Evolutionary conservation across 53 echinoderm and acorn worm genomes (phyloP), one percentile per base, ranked within the genome.

Genomic region (Hippasteria phrygiana): DNA sequence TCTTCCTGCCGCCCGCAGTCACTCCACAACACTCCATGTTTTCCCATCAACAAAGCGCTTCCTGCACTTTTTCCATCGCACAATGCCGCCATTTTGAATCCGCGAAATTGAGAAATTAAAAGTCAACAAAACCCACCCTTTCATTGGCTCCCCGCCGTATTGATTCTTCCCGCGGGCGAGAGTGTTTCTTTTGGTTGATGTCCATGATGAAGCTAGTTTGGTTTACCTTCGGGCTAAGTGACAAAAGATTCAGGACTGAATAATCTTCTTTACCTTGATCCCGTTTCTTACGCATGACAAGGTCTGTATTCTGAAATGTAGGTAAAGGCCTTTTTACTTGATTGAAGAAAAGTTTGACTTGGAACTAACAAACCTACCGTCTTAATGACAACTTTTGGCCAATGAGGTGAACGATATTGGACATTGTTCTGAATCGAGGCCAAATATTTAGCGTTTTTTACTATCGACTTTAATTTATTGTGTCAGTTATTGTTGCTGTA

Each of bases 121-220:
- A 67, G 69, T 67, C 69, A 67, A 67, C 69, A 67, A 59, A 18
- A 59, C n/a, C 69, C 69, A 33, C 37, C 36, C 34, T 67, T 33
- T 67, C 9, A 20, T 36, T 35, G 32, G 3, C 16, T 3, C 16
- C 7, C 69, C 69, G 69, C 69, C 64, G 32, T 29, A 24, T 26
- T 14, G 14, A 17, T 51, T 20, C 51, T 51, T 14, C 51, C 20
- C 51, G n/a, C 20, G 51, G 26, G 4, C 24, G n/a, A 24, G 26
- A 24, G 26, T 59, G 59, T 59, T 59, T 59, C 3, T 26, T 5
- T 59, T 59, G 26, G n/a, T n/a, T 59, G 8, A 24, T 24, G 7
- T 59, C 59, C 59, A 26, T 59, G n/a, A 8, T 51, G 51, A 2
- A 14, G 12, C 16, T 20, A 17, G 2, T 51, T 51, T 51, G 12